Base-by-base conservation (phyloP, 2,888 invertebrate species). In the Tachina grossa region DNA sequence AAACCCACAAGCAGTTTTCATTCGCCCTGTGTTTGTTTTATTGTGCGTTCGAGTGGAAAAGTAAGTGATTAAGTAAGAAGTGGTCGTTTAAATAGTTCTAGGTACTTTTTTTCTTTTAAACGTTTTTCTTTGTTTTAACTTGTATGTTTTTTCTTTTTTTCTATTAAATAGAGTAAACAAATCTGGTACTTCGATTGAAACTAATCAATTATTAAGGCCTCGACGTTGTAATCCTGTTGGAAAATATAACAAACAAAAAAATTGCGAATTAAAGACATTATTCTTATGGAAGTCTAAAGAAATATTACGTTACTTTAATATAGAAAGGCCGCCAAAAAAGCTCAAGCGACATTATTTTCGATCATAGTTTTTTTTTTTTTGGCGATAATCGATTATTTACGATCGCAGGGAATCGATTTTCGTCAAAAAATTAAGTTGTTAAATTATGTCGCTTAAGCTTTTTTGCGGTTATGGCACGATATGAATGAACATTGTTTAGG, bases 161-260 rank as follows among this genome's bases (percentile, higher is more conserved):
- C 39, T 69, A 65, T 43, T 68, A 53, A 41, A 45, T 68, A 51
- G 51, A 72, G 43, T 63, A 74, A 66, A 75, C 77, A 19, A 19
- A 63, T 78, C 61, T 81, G 71, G 51, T 77, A 41, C 61, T 74
- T 77, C 74, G 39, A 63, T 65, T 59, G 59, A 39, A 41, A 57
- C 31, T 39, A 39, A 71, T 82, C 79, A 76, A 55, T 79, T 61
- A n/a, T 76, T 85, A 85, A 83, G 85, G 85, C 85, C 82, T 76
- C 85, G 51, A 57, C 69, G 78, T 77, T 77, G 63, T 16, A 31
- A 45, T 69, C 69, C 78, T 78, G 22, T 59, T 11, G 4, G 5
- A 57, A 63, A 43, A 72, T 49, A 41, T 19, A 41, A 16, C 31
- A 57, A 51, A n/a, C 13, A 11, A 13, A 9, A 22, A 55, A 39